These are phyloP conservation scores for Drosophila lacicola DNA, from an alignment of 2,888 invertebrate genomes.

Conservation along the genomic window DNA sequence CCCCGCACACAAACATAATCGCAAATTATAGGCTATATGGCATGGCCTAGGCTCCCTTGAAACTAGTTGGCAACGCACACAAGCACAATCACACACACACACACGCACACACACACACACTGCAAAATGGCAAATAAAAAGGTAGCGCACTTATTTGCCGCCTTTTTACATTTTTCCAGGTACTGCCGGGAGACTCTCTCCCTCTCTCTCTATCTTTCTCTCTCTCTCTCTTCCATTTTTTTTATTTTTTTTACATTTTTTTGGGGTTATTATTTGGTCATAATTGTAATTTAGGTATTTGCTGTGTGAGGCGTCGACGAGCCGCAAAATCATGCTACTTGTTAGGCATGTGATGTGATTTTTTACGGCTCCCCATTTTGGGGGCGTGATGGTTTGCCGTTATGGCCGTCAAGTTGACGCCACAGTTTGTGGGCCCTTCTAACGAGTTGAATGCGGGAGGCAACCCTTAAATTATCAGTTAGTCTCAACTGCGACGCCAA, in stretches of 20 bases:
- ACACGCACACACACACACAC: conserved; percentile 22
- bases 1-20: conserved; percentile 70
- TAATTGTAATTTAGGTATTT: conserved; percentile 79
- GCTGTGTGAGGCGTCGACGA: conserved; percentile 60
- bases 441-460: conserved; percentile 28
- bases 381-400: conserved; percentile 45
- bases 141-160: conserved; percentile 41
- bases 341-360: conserved; percentile 75
- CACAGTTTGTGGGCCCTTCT: conserved; percentile 14
- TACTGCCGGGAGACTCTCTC: conserved; percentile 23
- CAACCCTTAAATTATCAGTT: conserved; percentile 53
- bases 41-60: conserved; percentile 53
- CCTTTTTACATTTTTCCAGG: conserved; percentile 65
- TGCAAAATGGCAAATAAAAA: conserved; percentile 47
- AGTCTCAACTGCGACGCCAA: conserved; percentile 28
- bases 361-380: conserved; percentile 42
- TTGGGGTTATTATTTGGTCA: conserved; percentile 77
- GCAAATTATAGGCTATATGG: conserved; percentile 77
- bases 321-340: conserved; percentile 67
- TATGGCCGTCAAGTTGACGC: conserved; percentile 49
- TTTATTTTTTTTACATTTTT: conserved; percentile 66
- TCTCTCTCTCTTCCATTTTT: conserved; percentile 8
- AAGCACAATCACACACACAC: conserved; percentile 23
- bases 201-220: conserved; percentile 1
- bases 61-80: conserved; percentile 56